phyloP scores from a whole-genome alignment of 2,888 invertebrate genomes.

The Euclidia mi region DNA sequence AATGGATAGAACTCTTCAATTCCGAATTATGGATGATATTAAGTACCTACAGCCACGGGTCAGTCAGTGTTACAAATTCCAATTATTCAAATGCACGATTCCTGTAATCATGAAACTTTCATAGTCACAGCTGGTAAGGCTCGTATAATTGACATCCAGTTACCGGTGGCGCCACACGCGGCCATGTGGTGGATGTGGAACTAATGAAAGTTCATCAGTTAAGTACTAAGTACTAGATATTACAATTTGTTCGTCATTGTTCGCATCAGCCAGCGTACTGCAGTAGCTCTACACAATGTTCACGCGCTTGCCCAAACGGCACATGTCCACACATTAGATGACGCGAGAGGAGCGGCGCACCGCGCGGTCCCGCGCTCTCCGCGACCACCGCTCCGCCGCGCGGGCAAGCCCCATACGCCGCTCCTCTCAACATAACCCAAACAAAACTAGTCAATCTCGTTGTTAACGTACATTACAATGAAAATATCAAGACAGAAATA shows the following conservation, averaged over 20 bases:
- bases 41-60: conserved; percentile 75
- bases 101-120: conserved; percentile 72
- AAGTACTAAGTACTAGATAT: conserved; percentile 75
- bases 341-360: conserved; percentile 58
- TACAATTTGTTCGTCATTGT: conserved; percentile 53
- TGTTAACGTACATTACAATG: conserved; percentile 76
- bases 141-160: conserved; percentile 85
- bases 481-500: conserved; percentile 90
- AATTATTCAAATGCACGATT: conserved; percentile 74
- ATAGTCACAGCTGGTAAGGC: conserved; percentile 82
- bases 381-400: no score
- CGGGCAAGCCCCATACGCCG: no score
- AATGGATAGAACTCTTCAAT: conserved; percentile 76
- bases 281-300: conserved; percentile 53
- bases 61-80: conserved; percentile 75
- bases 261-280: conserved; percentile 44
- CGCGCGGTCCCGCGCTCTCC: conserved; percentile 58
- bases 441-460: conserved; percentile 76
- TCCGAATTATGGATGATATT: conserved; percentile 73
- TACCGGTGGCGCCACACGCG: conserved; percentile 62
- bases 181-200: conserved; percentile 69
- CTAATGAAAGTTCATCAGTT: conserved; percentile 78
- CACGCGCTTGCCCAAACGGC: conserved; percentile 66
- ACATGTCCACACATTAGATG: conserved; percentile 79
- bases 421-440: conserved; percentile 72